phyloP scores from a whole-genome alignment of 2,888 invertebrate genomes.

The Thecophora atra region DNA sequence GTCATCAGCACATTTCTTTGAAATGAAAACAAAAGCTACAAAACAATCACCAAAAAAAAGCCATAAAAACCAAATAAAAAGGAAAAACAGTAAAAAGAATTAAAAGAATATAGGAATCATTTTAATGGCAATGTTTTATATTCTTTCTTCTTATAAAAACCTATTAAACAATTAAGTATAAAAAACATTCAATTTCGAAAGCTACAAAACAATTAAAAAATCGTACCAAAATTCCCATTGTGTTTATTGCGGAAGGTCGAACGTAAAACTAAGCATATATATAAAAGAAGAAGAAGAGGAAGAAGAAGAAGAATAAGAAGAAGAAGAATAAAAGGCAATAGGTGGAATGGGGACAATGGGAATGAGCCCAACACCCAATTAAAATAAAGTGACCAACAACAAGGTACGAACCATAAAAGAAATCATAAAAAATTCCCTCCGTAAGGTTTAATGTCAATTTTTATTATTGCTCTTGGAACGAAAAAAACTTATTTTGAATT shows the following conservation, averaged over 20 bases:
- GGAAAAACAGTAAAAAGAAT: neutral
- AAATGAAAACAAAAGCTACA: neutral
- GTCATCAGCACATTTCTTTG: neutral
- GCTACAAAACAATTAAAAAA: neutral
- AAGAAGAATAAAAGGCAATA: neutral
- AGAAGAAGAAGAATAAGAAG: neutral
- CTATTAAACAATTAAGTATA: constrained; percentile 4
- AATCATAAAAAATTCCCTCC: too few species aligned
- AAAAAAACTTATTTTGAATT: too few species aligned
- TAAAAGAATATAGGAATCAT: neutral
- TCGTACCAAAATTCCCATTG: neutral
- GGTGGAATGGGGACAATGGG: neutral
- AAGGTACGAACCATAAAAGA: too few species aligned
- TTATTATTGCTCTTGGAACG: too few species aligned
- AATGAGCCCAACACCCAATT: neutral
- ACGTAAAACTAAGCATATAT: neutral
- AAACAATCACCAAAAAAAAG: too few species aligned
- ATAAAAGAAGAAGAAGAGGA: neutral
- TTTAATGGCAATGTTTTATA: neutral
- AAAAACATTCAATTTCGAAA: neutral
- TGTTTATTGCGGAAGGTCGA: neutral
- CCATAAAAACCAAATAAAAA: too few species aligned
- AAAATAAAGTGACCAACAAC: too few species aligned
- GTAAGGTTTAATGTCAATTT: too few species aligned
- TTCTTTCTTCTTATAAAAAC: neutral